Base-by-base conservation (phyloP, 1,140 invertebrate species). In the Drosophila pectinifera region DNA sequence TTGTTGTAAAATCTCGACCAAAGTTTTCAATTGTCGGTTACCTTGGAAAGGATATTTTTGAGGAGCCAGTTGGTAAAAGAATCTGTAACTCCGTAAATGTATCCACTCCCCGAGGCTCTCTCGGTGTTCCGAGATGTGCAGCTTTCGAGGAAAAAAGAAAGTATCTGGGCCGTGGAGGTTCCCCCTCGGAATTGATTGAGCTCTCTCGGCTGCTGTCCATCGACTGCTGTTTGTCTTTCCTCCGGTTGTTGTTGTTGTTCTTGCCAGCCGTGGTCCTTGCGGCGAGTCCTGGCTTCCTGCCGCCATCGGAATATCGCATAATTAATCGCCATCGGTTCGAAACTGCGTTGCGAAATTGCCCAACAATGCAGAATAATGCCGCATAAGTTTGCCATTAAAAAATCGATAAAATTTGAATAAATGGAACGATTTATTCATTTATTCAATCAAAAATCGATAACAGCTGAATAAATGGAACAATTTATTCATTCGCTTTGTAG, bases 151-250 rank as follows among this genome's bases (percentile, higher is more conserved):
- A 22, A 4, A 10, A 28, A 28, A 26, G 24, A 26, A 3, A 26
- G 24, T 26, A 26, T 26, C 3, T 65, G 56, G 24, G 63, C 31
- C 43, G 24, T 26, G 43, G 38, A 16, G n/a, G 41, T 38, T 68
- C 16, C 28, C 22, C 7, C 31, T 38, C 18, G 48, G 59, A 85
- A 85, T 84, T 85, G 83, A 86, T 86, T 88, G 73, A 86, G 83
- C 55, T 79, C 69, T 78, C 70, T 45, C 31, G 59, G 5, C 26
- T 31, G 24, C 58, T 59, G 51, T 58, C 39, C 68, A 48, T 39
- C 67, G 22, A 45, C 48, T 43, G 54, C 16, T 57, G 58, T 42
- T 57, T 45, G 38, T 36, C 73, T 65, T 56, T 56, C 56, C 28
- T 38, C 7, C 36, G 18, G 38, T 11, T 28, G 6, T 16, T 24